Conservation (phyloP, 2,888 invertebrate species). For the Platyscelio sp. region DNA sequence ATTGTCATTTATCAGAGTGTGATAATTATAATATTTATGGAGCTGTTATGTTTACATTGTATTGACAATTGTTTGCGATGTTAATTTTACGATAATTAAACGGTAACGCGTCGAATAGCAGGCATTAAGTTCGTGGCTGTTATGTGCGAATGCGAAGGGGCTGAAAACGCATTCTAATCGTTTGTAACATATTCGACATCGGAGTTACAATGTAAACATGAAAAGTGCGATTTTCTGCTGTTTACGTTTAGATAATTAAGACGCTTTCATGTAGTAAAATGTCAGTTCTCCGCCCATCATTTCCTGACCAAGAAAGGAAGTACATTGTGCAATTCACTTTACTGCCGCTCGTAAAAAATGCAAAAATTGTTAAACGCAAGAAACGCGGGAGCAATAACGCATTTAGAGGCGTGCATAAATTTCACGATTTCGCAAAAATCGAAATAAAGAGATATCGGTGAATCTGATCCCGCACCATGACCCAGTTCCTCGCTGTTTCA, state of each 20-base stretch:
- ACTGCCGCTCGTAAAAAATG: constrained; percentile 58
- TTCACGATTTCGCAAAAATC: constrained; percentile 31
- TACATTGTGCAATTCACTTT: constrained; percentile 61
- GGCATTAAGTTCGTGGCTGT: no score
- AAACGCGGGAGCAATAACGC: constrained; percentile 51
- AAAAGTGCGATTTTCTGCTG: constrained; percentile 37
- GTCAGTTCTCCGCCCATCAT: constrained; percentile 57
- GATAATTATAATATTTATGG: no score
- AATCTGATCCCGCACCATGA: constrained; percentile 9
- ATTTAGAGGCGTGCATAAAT: constrained; percentile 54
- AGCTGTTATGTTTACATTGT: no score
- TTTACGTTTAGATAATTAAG: constrained; percentile 60
- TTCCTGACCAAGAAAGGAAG: constrained; percentile 54
- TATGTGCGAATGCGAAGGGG: no score
- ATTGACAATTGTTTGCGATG: no score
- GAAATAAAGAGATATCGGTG: constrained; percentile 30
- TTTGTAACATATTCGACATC: constrained; percentile 29
- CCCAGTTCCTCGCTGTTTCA: constrained; percentile 25
- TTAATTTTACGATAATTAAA: no score
- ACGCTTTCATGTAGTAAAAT: constrained; percentile 59
- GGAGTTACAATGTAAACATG: constrained; percentile 28
- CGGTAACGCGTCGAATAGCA: no score
- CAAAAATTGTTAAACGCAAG: constrained; percentile 55
- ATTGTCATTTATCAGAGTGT: no score
- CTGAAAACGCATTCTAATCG: no score